Percentiles rank a stretch among this genome's conserved stretches.
Evolutionary conservation across 2,113 vertebrate species (phyloP).

Genomic region (Aspidoscelis tigris): DNA sequence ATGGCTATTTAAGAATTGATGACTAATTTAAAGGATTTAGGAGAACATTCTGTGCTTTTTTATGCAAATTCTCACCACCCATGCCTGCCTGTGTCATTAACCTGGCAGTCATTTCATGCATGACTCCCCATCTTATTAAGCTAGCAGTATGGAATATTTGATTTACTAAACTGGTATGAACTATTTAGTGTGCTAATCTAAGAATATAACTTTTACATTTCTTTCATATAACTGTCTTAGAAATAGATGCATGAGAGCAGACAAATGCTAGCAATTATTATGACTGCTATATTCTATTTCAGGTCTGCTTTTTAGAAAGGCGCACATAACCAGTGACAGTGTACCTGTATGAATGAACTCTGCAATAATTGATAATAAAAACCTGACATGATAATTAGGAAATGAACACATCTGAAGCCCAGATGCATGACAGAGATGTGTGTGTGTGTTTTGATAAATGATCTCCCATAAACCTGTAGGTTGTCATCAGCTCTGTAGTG

Average conservation of each 20-base stretch:
- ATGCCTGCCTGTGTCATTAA: constrained; percentile 80
- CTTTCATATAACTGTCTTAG: constrained; percentile 71
- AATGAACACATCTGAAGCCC: constrained; percentile 52
- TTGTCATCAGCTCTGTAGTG: constrained; percentile 42
- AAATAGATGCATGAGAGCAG: constrained; percentile 62
- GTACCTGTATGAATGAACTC: constrained; percentile 74
- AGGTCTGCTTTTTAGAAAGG: constrained; percentile 71
- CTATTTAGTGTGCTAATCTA: constrained; percentile 77
- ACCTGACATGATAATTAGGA: constrained; percentile 56
- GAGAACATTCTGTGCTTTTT: constrained; percentile 78
- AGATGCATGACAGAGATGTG: constrained; percentile 31
- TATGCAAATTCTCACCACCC: constrained; percentile 78
- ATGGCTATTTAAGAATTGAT: constrained; percentile 81
- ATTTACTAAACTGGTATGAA: constrained; percentile 80
- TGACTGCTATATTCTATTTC: constrained; percentile 74
- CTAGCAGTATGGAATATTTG: constrained; percentile 84
- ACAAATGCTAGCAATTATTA: constrained; percentile 70
- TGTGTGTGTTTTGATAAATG: constrained; percentile 30
- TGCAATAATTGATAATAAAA: constrained; percentile 72
- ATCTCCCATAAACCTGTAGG: constrained; percentile 44
- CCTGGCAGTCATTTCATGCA: constrained; percentile 84
- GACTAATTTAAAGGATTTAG: constrained; percentile 85
- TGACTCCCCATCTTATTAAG: constrained; percentile 84
- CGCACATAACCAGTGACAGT: constrained; percentile 59
- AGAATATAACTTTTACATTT: constrained; percentile 77